Evolutionary conservation across 2,888 invertebrate genomes (phyloP).

Genomic region (Muscina levida): DNA sequence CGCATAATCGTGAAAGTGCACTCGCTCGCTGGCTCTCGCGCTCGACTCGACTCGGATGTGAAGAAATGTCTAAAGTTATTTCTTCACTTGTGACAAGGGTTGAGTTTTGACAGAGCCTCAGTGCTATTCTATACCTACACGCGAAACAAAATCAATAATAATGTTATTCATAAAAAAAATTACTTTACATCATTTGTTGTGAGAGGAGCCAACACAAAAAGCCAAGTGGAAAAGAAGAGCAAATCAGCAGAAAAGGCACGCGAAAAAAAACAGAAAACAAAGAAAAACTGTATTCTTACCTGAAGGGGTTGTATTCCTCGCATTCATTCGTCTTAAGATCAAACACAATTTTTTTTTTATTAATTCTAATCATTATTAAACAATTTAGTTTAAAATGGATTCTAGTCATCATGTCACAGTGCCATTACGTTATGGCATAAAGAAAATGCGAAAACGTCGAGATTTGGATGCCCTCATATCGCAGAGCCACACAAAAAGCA

Average conservation of each 20-base stretch:
- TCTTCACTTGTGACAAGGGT: constrained; percentile 51
- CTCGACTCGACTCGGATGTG: constrained; percentile 2
- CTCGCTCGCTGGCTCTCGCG: not conserved
- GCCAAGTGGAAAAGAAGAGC: too few relatives aligned
- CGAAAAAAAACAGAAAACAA: not conserved
- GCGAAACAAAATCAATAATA: constrained; percentile 62
- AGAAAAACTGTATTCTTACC: constrained; percentile 13
- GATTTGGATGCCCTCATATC: constrained; percentile 84
- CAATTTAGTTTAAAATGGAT: constrained; percentile 79
- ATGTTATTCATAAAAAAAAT: constrained; percentile 64
- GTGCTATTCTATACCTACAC: constrained; percentile 8
- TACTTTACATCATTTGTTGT: constrained; percentile 64
- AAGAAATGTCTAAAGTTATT: constrained; percentile 26
- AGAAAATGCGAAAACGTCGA: constrained; percentile 89
- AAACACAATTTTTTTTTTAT: constrained; percentile 32
- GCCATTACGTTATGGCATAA: constrained; percentile 82
- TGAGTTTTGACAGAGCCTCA: constrained; percentile 50
- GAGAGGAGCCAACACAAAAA: constrained; percentile 31
- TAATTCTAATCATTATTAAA: constrained; percentile 17
- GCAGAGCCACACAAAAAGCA: constrained; percentile 73
- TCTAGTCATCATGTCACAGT: constrained; percentile 84
- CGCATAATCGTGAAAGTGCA: constrained; percentile 27
- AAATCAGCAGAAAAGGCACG: constrained; percentile 39
- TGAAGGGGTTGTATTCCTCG: constrained; percentile 35
- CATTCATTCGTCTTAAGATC: constrained; percentile 29